Evolutionary conservation across 2,797 vertebrate genomes (phyloP).

Genomic region (Craterocephalus amniculus): DNA sequence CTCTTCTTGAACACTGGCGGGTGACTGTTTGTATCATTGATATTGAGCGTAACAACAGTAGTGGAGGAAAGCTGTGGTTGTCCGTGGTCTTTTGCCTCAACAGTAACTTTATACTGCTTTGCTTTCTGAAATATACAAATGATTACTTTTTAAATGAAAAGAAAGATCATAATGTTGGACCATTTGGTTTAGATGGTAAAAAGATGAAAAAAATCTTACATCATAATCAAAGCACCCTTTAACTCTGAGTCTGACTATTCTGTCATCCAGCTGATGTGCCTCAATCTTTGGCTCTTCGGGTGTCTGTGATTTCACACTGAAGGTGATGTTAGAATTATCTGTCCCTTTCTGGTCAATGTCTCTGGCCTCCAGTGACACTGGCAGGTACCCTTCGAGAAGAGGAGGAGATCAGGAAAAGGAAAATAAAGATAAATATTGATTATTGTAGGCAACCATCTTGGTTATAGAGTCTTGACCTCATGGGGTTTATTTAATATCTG

Average conservation of each 20-base stretch:
- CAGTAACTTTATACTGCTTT: constrained; percentile 69
- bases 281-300: constrained; percentile 70
- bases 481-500: too few relatives aligned
- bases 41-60: constrained; percentile 60
- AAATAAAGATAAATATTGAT: background rate
- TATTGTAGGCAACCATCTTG: background rate
- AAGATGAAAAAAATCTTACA: constrained; percentile 64
- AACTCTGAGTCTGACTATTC: constrained; percentile 60
- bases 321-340: constrained; percentile 76
- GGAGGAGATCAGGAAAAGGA: background rate
- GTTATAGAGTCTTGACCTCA: background rate
- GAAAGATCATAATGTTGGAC: background rate
- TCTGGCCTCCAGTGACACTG: constrained; percentile 45
- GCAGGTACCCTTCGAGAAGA: constrained; percentile 54
- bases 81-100: constrained; percentile 81
- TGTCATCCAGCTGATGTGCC: constrained; percentile 2
- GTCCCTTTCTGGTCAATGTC: constrained; percentile 80
- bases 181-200: background rate
- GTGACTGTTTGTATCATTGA: constrained; percentile 84
- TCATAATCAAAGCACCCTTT: constrained; percentile 86
- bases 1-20: constrained; percentile 73
- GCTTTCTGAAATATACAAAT: constrained; percentile 69
- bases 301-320: constrained; percentile 75
- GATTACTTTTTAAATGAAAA: background rate
- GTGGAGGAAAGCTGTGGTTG: constrained; percentile 71